phyloP scores from a whole-genome alignment of 2,113 vertebrate genomes.

The Tinamus guttatus region DNA sequence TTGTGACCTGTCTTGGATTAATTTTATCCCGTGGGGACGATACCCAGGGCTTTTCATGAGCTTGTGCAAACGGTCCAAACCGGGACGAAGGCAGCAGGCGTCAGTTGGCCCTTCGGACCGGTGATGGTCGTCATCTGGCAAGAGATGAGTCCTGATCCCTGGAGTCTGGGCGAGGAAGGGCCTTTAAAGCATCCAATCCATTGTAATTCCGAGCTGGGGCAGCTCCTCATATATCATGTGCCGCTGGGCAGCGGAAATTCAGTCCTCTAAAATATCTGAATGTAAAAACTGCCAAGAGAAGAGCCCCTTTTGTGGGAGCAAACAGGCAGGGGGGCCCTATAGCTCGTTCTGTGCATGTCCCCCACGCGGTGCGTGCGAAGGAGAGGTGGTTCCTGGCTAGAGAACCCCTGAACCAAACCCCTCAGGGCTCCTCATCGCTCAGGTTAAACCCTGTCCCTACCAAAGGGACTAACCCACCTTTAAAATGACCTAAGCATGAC shows the following conservation, averaged over 20 bases:
- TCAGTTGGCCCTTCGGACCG: background rate
- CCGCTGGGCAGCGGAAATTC: background rate
- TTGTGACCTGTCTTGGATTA: background rate
- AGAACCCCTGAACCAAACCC: background rate
- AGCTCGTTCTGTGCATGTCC: background rate
- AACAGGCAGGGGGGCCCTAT: background rate
- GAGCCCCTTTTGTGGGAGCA: background rate
- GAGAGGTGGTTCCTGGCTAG: background rate
- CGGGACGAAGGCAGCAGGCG: background rate
- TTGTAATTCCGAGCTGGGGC: background rate
- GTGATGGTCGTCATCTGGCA: background rate
- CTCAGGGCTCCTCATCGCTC: background rate
- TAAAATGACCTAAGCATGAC: background rate
- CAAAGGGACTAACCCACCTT: background rate
- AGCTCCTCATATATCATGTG: background rate
- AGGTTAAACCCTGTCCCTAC: background rate
- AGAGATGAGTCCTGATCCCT: background rate
- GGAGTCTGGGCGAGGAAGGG: background rate
- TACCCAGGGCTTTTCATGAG: background rate
- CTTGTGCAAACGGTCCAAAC: background rate
- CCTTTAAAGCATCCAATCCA: background rate
- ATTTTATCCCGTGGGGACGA: background rate
- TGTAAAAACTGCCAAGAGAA: background rate
- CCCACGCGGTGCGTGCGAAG: background rate
- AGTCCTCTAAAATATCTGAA: conserved; percentile 17